A percentile compares a stretch with the other conserved stretches of the same genome.
These are phyloP conservation scores for Microplitis deprimator DNA, from an alignment of 2,888 invertebrate genomes.

Conservation along the genomic window DNA sequence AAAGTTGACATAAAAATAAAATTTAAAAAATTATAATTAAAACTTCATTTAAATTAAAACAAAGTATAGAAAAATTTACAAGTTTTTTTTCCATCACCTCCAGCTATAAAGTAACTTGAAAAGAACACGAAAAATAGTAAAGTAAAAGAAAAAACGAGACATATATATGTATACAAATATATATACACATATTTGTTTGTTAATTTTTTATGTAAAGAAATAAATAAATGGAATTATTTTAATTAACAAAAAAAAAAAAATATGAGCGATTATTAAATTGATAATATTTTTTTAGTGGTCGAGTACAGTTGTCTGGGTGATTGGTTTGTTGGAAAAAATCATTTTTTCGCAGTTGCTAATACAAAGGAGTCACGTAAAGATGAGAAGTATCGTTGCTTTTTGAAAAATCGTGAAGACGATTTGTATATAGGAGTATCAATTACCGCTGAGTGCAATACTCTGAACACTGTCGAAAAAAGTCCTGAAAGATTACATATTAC, in stretches of 20 bases:
- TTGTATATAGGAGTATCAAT: conserved; percentile 92
- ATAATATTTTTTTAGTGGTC: conserved; percentile 75
- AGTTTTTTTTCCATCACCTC: conserved; percentile 18
- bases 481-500: conserved; percentile 90
- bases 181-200: background rate
- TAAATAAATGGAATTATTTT: background rate
- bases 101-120: conserved; percentile 3
- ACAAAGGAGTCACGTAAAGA: conserved; percentile 96
- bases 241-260: background rate
- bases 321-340: conserved; percentile 96
- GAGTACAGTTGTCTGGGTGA: conserved; percentile 95
- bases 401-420: conserved; percentile 95
- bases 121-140: no score
- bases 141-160: background rate
- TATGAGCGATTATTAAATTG: background rate
- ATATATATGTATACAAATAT: background rate
- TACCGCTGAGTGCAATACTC: conserved; percentile 92
- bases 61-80: conserved; percentile 20
- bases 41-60: background rate
- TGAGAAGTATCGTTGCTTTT: conserved; percentile 94
- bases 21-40: background rate
- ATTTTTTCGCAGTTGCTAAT: conserved; percentile 97
- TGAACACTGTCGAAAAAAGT: conserved; percentile 94
- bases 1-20: background rate
- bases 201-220: background rate